These are phyloP conservation scores for Trichopoda pennipes DNA, from an alignment of 2,888 invertebrate genomes.

Conservation along the genomic window DNA sequence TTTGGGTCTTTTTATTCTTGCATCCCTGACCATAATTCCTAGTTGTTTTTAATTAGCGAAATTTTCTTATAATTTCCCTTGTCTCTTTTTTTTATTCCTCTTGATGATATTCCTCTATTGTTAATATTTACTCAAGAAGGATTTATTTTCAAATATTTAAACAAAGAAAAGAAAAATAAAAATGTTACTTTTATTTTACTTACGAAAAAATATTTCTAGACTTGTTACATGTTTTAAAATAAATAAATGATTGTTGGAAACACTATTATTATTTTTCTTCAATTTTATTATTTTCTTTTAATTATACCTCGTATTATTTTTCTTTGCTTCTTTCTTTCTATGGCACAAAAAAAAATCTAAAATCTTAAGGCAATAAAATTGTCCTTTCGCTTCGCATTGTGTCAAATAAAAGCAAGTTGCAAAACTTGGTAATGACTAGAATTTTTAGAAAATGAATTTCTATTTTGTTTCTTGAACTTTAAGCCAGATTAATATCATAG, in stretches of 20 bases:
- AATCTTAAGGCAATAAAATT: slow-evolving; percentile 30
- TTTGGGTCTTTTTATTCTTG: no score
- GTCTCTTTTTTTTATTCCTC: background rate
- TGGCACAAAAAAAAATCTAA: background rate
- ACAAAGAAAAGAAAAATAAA: background rate
- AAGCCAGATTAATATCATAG: background rate
- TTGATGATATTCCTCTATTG: background rate
- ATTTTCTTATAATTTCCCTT: background rate
- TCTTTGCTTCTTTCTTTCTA: background rate
- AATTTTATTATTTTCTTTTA: background rate
- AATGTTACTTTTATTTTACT: slow-evolving; percentile 6
- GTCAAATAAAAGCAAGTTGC: no score
- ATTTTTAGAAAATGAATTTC: no score
- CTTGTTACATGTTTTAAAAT: slow-evolving; percentile 31
- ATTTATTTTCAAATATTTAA: slow-evolving; percentile 20
- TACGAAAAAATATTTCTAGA: background rate
- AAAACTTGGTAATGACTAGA: no score
- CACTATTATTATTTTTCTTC: slow-evolving; percentile 1
- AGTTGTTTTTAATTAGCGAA: slow-evolving; percentile 14
- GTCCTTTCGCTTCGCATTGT: background rate
- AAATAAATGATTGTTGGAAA: slow-evolving; percentile 37
- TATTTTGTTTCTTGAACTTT: background rate
- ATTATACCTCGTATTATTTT: background rate
- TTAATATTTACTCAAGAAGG: background rate
- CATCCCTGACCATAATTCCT: background rate